Conservation (phyloP, 2,797 vertebrate genomes). For the Potorous gilbertii region DNA sequence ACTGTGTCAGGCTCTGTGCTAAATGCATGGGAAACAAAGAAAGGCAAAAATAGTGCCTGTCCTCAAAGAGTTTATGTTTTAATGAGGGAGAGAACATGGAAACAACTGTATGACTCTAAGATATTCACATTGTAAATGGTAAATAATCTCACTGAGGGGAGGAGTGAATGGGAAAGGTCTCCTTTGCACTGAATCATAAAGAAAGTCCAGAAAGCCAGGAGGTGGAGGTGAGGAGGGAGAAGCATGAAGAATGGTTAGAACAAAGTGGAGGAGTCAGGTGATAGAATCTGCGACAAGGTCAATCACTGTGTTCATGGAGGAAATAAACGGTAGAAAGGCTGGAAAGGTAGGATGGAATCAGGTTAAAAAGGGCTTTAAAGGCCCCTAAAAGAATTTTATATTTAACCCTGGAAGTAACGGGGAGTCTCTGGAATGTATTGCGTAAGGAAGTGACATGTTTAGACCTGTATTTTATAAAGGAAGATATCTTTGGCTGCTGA, state of each 20-base stretch:
- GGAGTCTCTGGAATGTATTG: background rate
- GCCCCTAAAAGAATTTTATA: background rate
- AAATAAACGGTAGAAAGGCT: background rate
- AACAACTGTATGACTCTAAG: background rate
- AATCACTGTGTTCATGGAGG: background rate
- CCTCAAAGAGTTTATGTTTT: background rate
- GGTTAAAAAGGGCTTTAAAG: background rate
- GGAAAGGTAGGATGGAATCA: background rate
- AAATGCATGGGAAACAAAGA: background rate
- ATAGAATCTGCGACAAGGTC: background rate
- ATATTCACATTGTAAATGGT: background rate
- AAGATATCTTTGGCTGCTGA: background rate
- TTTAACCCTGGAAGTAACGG: background rate
- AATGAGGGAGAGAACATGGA: background rate
- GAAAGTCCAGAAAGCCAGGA: background rate
- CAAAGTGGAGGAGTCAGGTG: background rate
- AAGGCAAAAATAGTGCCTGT: background rate
- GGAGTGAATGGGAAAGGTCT: background rate
- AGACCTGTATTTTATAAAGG: background rate
- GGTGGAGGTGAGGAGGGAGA: background rate
- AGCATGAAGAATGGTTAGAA: background rate
- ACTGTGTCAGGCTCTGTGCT: background rate
- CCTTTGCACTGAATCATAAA: background rate
- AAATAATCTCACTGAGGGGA: background rate
- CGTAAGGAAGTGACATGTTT: background rate